Evolutionary conservation across 2,888 invertebrate genomes (phyloP).

Genomic region (Brachylomia viminalis): DNA sequence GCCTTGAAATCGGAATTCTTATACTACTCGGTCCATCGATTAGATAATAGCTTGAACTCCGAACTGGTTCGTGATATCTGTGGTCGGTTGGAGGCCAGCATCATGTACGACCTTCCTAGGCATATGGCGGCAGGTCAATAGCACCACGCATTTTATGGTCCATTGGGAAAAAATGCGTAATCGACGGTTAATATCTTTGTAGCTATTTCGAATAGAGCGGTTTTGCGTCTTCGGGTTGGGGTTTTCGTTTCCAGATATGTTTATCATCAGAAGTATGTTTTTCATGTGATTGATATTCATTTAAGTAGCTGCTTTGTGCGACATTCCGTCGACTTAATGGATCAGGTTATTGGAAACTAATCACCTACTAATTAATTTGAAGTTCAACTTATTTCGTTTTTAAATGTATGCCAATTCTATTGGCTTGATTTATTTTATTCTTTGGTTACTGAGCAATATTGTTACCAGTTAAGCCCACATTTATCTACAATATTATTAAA

Average conservation of each 20-base stretch:
- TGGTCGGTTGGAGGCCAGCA: slow-evolving; percentile 37
- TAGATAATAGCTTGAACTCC: slow-evolving; percentile 55
- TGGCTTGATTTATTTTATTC: background rate
- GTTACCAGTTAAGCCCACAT: slow-evolving; percentile 19
- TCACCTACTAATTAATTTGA: slow-evolving; percentile 11
- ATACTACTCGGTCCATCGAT: slow-evolving; percentile 39
- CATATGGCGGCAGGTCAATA: slow-evolving; percentile 60
- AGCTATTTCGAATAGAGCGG: slow-evolving; percentile 3
- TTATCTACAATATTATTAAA: slow-evolving; percentile 33
- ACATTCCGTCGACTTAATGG: slow-evolving; percentile 35
- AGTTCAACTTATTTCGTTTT: slow-evolving; percentile 3
- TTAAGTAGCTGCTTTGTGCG: slow-evolving; percentile 15
- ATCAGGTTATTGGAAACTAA: slow-evolving; percentile 12
- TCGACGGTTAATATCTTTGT: slow-evolving; percentile 11
- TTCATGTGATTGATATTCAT: slow-evolving; percentile 36
- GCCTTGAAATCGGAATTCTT: slow-evolving; percentile 33
- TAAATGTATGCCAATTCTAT: background rate
- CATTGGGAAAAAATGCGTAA: slow-evolving; percentile 24
- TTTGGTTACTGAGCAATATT: slow-evolving; percentile 8
- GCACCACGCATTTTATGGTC: slow-evolving; percentile 39
- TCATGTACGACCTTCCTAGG: slow-evolving; percentile 41
- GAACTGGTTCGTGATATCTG: slow-evolving; percentile 41
- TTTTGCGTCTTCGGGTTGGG: slow-evolving; percentile 31
- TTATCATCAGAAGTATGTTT: slow-evolving; percentile 33
- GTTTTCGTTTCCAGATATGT: slow-evolving; percentile 33